Percentiles rank a stretch among this genome's conserved stretches.
Evolutionary conservation across 2,797 vertebrate species (phyloP).

Genomic region (Lophotriccus pileatus): DNA sequence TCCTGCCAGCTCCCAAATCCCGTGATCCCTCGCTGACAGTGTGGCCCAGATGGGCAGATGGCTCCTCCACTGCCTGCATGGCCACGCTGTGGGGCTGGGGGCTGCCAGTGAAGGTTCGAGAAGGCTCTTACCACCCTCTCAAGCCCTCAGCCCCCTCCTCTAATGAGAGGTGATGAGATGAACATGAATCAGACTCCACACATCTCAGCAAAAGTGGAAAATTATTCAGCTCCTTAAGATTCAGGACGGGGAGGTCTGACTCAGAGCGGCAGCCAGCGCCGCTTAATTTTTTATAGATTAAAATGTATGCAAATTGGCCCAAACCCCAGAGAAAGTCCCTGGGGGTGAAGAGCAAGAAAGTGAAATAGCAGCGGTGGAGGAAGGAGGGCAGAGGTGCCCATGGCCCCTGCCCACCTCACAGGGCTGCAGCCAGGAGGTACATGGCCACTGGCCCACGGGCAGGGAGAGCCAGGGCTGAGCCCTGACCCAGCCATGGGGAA

Average conservation of each 20-base stretch:
- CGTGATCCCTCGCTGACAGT: rapidly evolving
- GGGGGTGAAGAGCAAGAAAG: constrained; percentile 71
- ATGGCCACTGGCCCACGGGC: rapidly evolving
- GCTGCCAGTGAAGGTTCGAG: background rate
- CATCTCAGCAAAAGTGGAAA: constrained; percentile 71
- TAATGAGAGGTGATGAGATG: constrained; percentile 61
- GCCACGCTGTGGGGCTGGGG: background rate
- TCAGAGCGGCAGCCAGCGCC: constrained; percentile 74
- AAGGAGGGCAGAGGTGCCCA: background rate
- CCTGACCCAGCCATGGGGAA: rapidly evolving
- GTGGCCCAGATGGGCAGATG: background rate
- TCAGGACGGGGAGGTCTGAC: constrained; percentile 76
- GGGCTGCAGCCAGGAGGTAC: background rate
- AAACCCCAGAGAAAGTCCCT: constrained; percentile 78
- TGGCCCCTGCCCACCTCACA: background rate
- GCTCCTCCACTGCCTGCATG: background rate
- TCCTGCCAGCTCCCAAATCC: background rate
- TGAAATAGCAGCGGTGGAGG: constrained; percentile 38
- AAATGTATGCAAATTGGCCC: constrained; percentile 81
- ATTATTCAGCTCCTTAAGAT: constrained; percentile 80
- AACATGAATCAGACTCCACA: constrained; percentile 71
- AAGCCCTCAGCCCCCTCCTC: constrained; percentile 28
- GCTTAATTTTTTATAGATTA: constrained; percentile 83
- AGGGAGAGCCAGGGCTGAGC: background rate
- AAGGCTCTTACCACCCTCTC: background rate